Evolutionary conservation across 2,113 vertebrate genomes (phyloP).

Genomic region (Zootoca vivipara): DNA sequence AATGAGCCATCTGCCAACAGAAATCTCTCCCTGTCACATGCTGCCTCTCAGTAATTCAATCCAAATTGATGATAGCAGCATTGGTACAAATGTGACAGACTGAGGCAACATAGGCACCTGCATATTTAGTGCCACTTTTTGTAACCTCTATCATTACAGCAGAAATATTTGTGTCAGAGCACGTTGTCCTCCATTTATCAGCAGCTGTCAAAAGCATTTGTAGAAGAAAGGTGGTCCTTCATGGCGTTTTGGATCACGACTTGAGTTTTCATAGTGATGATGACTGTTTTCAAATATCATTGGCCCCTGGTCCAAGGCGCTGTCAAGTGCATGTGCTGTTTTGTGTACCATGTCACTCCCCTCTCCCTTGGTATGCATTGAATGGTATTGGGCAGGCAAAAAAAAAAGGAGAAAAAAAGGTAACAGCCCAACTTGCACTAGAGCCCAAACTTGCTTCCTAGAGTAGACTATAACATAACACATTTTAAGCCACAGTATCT

Average conservation of each 20-base stretch:
- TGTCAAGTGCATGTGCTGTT: neutral
- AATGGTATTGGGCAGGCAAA: neutral
- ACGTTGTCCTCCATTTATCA: neutral
- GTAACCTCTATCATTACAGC: neutral
- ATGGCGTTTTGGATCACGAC: neutral
- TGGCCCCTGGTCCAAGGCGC: neutral
- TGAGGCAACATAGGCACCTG: neutral
- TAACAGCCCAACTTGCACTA: neutral
- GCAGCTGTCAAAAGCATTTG: neutral
- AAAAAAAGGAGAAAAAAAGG: neutral
- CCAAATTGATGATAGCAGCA: conserved; percentile 11
- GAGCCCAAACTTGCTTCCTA: neutral
- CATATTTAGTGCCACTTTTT: neutral
- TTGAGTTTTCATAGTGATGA: neutral
- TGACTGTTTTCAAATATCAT: neutral
- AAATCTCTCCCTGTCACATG: conserved; percentile 9
- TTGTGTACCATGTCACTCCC: neutral
- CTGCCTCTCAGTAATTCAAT: neutral
- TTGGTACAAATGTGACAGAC: neutral
- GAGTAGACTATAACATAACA: neutral
- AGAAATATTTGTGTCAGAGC: neutral
- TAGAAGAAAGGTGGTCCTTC: conserved; percentile 21
- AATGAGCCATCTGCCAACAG: conserved; percentile 32
- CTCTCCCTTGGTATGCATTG: neutral
- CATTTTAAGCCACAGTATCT: neutral